Evolutionary conservation across 2,888 invertebrate genomes (phyloP).

Genomic region (Coremacera marginata): DNA sequence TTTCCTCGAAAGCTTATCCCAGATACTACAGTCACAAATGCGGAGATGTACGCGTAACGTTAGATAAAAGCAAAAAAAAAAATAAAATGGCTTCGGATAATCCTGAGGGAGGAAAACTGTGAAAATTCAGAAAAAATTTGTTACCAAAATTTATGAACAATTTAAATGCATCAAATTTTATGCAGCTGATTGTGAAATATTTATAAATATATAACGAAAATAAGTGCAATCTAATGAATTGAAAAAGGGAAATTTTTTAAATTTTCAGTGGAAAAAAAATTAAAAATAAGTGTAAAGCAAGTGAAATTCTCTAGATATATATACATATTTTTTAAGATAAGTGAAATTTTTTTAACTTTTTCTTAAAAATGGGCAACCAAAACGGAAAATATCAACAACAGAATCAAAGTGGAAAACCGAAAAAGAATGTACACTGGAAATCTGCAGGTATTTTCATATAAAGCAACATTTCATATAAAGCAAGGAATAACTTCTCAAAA

Average conservation of each 20-base stretch:
- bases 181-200: background rate
- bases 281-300: background rate
- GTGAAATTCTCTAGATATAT: background rate
- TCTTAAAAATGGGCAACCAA: constrained; percentile 74
- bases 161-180: background rate
- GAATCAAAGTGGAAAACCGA: constrained; percentile 72
- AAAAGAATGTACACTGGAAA: constrained; percentile 87
- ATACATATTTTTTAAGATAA: constrained; percentile 26
- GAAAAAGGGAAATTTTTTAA: background rate
- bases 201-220: background rate
- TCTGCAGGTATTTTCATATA: constrained; percentile 77
- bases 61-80: constrained; percentile 38
- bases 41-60: constrained; percentile 50
- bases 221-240: background rate
- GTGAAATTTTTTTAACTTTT: constrained; percentile 8
- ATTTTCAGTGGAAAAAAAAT: background rate
- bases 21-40: constrained; percentile 36
- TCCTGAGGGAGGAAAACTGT: constrained; percentile 27
- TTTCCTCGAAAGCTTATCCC: constrained; percentile 41
- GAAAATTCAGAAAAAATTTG: background rate
- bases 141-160: background rate
- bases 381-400: constrained; percentile 72
- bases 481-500: background rate
- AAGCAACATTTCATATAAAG: background rate
- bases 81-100: constrained; percentile 40